Evolutionary conservation across 1,140 invertebrate genomes (phyloP).

Genomic region (Drosophila fuyamai): DNA sequence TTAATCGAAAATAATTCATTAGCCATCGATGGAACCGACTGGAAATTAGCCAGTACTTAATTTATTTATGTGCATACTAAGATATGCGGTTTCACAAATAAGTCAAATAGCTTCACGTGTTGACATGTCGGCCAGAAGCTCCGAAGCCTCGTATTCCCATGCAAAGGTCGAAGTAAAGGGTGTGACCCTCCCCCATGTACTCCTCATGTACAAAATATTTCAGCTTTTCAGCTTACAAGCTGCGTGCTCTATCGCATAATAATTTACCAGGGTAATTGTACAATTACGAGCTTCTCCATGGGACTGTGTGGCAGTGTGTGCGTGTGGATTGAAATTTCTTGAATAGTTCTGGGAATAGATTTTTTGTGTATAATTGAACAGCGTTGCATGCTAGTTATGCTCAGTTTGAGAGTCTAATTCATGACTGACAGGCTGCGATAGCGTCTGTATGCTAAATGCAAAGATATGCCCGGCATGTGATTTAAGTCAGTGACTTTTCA

Average conservation of each 20-base stretch:
- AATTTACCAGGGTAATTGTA: constrained; percentile 77
- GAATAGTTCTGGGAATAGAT: constrained; percentile 62
- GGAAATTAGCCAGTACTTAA: constrained; percentile 49
- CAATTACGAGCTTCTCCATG: constrained; percentile 57
- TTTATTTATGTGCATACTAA: constrained; percentile 31
- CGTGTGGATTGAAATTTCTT: constrained; percentile 33
- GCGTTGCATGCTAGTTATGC: constrained; percentile 49
- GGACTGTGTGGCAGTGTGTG: constrained; percentile 16
- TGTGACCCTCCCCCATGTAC: background rate
- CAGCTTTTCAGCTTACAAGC: constrained; percentile 57
- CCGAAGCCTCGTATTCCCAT: constrained; percentile 55
- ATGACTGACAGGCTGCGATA: background rate
- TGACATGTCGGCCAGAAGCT: constrained; percentile 53
- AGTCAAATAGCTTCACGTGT: constrained; percentile 66
- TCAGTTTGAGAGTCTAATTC: constrained; percentile 38
- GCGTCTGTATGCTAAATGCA: constrained; percentile 3
- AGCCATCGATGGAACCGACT: constrained; percentile 27
- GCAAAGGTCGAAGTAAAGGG: constrained; percentile 50
- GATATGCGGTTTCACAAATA: constrained; percentile 51
- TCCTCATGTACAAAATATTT: constrained; percentile 25
- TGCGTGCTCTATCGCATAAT: constrained; percentile 81
- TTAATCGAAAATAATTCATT: constrained; percentile 65
- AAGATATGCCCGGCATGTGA: constrained; percentile 24
- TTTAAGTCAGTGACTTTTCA: background rate
- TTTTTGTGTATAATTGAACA: constrained; percentile 45